These are phyloP conservation scores for Heliconius cydno DNA, from an alignment of 2,888 invertebrate species.

Conservation along the genomic window DNA sequence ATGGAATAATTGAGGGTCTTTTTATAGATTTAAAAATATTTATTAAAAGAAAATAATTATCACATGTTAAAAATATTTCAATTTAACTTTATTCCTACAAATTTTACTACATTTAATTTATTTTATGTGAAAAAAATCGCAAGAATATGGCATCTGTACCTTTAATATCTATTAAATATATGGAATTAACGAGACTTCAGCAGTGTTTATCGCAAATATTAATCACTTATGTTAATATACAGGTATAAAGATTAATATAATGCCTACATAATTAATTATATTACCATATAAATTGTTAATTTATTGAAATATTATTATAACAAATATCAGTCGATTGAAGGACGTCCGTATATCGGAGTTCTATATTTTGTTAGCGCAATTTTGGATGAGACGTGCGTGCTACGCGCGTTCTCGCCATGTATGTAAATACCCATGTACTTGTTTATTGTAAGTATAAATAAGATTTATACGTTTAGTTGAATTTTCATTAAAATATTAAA, in stretches of 20 bases:
- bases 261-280: not conserved
- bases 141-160: not conserved
- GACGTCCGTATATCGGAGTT: slow-evolving; percentile 55
- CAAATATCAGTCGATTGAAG: slow-evolving; percentile 57
- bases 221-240: slow-evolving; percentile 1
- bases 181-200: not conserved
- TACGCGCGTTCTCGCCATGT: slow-evolving; percentile 55
- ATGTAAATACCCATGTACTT: slow-evolving; percentile 78
- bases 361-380: slow-evolving; percentile 80
- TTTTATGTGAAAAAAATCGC: not conserved
- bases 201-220: not conserved
- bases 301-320: slow-evolving; percentile 31
- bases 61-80: not conserved
- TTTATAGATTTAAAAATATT: slow-evolving; percentile 2
- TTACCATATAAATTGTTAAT: slow-evolving; percentile 1
- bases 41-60: not conserved
- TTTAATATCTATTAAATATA: not conserved
- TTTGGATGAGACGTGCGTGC: slow-evolving; percentile 61
- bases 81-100: not conserved
- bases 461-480: slow-evolving; percentile 84
- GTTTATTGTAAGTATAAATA: slow-evolving; percentile 83
- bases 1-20: slow-evolving; percentile 7
- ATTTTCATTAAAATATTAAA: slow-evolving; percentile 81
- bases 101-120: not conserved
- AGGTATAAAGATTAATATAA: slow-evolving; percentile 8